These are phyloP conservation scores for Montipora capricornis DNA, from an alignment of 64 coral and sea anemone genomes.

Conservation along the genomic window DNA sequence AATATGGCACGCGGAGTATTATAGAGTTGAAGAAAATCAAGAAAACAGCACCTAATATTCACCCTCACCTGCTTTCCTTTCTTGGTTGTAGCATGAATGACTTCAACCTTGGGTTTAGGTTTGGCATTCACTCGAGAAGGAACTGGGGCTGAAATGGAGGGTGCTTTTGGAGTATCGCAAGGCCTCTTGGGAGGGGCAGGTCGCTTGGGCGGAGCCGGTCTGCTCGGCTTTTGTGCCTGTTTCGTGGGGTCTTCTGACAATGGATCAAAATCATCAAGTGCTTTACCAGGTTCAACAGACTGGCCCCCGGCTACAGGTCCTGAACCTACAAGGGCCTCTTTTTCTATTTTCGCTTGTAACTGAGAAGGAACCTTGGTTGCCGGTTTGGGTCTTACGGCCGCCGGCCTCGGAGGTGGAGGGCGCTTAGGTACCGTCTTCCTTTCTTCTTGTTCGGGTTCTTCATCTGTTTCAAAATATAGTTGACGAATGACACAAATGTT, in stretches of 20 bases:
- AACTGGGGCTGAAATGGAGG: not conserved
- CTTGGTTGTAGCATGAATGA: slow-evolving; percentile 44
- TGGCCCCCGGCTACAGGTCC: not conserved
- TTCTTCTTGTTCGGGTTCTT: slow-evolving; percentile 22
- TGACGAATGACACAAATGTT: not conserved
- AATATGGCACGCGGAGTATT: too few species aligned
- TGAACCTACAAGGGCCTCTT: slow-evolving; percentile 61
- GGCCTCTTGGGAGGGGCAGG: slow-evolving; percentile 56
- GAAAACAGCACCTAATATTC: not conserved
- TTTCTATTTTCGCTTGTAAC: slow-evolving; percentile 49
- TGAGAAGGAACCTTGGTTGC: not conserved
- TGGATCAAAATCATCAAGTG: slow-evolving; percentile 78
- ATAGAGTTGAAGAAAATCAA: not conserved
- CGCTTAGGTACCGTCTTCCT: slow-evolving; percentile 59
- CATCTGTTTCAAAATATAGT: not conserved
- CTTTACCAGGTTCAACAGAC: slow-evolving; percentile 13
- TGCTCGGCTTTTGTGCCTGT: slow-evolving; percentile 41
- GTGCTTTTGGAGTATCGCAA: not conserved
- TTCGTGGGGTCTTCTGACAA: slow-evolving; percentile 4
- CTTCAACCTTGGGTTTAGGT: slow-evolving; percentile 51
- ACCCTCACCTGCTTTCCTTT: slow-evolving; percentile 42
- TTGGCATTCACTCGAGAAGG: not conserved
- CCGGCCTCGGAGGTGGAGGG: slow-evolving; percentile 77
- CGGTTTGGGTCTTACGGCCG: slow-evolving; percentile 34
- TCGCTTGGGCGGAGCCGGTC: slow-evolving; percentile 85